Evolutionary conservation across 2,888 invertebrate species (phyloP).

Genomic region (Candidula unifasciata): DNA sequence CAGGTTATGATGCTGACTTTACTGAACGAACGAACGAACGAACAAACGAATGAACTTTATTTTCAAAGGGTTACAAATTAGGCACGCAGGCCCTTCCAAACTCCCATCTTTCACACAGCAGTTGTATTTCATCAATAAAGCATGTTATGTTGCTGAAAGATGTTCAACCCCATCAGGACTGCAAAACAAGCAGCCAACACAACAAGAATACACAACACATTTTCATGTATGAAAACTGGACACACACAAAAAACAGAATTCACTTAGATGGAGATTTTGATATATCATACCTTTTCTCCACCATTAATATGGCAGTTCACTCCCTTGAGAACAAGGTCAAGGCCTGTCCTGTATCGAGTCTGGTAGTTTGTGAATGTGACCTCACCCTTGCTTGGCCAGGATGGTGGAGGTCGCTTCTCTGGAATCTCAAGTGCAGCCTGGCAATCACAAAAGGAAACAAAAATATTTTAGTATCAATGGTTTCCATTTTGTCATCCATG

Average conservation of each 20-base stretch:
- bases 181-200: too few species aligned
- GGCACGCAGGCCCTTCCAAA: too few species aligned
- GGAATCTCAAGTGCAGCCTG: constrained; percentile 67
- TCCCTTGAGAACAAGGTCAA: constrained; percentile 73
- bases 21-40: too few species aligned
- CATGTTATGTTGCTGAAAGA: too few species aligned
- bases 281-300: constrained; percentile 70
- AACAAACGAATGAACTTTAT: too few species aligned
- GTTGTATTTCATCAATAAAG: too few species aligned
- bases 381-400: constrained; percentile 73
- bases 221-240: neutral
- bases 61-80: too few species aligned
- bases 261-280: neutral
- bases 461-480: neutral
- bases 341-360: constrained; percentile 73
- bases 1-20: too few species aligned
- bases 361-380: constrained; percentile 71
- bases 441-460: neutral
- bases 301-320: constrained; percentile 69
- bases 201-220: neutral
- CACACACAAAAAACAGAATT: neutral
- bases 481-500: neutral
- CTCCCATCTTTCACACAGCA: too few species aligned
- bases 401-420: constrained; percentile 59
- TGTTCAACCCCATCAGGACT: too few species aligned